These are phyloP conservation scores for Muschampia plurimacula DNA, from an alignment of 2,888 invertebrate species.

Conservation along the genomic window DNA sequence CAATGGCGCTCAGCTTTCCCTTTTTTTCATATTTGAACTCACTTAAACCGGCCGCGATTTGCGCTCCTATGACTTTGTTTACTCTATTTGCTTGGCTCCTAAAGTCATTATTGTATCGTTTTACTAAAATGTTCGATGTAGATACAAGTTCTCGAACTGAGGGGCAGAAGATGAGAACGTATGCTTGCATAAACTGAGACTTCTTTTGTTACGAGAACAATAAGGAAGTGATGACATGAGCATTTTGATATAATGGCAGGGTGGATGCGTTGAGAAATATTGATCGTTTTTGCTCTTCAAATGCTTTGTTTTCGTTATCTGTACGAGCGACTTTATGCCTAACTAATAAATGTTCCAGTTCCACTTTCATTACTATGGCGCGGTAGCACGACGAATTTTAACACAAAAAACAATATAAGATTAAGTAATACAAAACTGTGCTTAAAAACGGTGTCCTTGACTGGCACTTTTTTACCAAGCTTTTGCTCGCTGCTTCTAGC, in stretches of 20 bases:
- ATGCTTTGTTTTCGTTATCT: slow-evolving; percentile 13
- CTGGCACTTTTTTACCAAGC: too few species aligned
- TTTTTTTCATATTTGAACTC: slow-evolving; percentile 80
- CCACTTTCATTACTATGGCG: not conserved
- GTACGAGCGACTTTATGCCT: not conserved
- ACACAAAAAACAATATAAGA: too few species aligned
- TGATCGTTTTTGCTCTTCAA: slow-evolving; percentile 32
- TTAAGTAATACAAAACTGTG: not conserved
- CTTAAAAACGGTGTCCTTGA: too few species aligned
- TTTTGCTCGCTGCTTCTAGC: too few species aligned
- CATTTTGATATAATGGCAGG: slow-evolving; percentile 36
- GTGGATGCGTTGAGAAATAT: slow-evolving; percentile 36
- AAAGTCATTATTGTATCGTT: slow-evolving; percentile 54
- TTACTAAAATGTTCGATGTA: slow-evolving; percentile 47
- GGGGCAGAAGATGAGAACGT: slow-evolving; percentile 36
- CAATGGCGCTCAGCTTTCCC: slow-evolving; percentile 67
- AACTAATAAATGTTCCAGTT: not conserved
- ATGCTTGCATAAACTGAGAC: slow-evolving; percentile 38
- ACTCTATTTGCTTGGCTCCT: slow-evolving; percentile 65
- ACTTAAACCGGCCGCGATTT: slow-evolving; percentile 71
- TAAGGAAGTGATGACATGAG: slow-evolving; percentile 38
- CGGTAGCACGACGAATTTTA: too few species aligned
- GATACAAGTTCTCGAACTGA: slow-evolving; percentile 27
- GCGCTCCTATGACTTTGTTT: slow-evolving; percentile 65
- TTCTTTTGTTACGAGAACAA: slow-evolving; percentile 39